phyloP scores from a whole-genome alignment of 2,113 vertebrate genomes.

The Lutjanus erythropterus region DNA sequence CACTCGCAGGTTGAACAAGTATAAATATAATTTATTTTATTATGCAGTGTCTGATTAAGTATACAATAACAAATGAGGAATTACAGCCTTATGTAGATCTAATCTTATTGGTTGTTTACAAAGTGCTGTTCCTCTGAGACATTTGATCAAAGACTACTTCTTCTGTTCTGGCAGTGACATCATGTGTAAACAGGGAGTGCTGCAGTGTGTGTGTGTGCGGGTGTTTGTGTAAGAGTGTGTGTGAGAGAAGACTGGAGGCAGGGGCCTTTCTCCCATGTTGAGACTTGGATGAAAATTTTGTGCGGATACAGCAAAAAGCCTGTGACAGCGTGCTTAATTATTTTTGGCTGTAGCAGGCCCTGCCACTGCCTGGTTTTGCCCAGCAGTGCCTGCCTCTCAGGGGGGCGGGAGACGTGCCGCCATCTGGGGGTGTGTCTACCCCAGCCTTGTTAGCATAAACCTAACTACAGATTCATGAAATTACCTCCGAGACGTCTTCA shows the following conservation, averaged over 20 bases:
- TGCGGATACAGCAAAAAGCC: constrained; percentile 83
- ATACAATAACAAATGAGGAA: constrained; percentile 51
- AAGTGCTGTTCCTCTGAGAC: constrained; percentile 60
- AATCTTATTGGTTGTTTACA: constrained; percentile 65
- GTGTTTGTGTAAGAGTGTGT: constrained; percentile 12
- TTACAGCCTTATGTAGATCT: constrained; percentile 24
- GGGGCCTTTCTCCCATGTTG: constrained; percentile 83
- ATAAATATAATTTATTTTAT: constrained; percentile 24
- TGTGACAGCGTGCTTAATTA: constrained; percentile 86
- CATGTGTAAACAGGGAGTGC: constrained; percentile 64
- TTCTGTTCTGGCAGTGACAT: constrained; percentile 64
- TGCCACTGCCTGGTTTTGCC: constrained; percentile 75
- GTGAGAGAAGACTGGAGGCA: constrained; percentile 71
- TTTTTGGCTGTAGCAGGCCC: constrained; percentile 80
- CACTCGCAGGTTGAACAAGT: constrained; percentile 1
- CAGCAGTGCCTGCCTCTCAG: constrained; percentile 75
- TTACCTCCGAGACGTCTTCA: constrained; percentile 71
- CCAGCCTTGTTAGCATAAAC: constrained; percentile 80
- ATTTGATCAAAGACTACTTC: constrained; percentile 65
- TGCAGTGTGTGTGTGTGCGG: constrained; percentile 50
- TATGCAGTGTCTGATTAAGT: constrained; percentile 35
- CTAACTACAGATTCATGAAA: constrained; percentile 70
- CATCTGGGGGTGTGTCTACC: constrained; percentile 72
- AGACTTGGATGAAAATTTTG: constrained; percentile 82
- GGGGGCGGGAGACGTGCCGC: constrained; percentile 62